These are phyloP conservation scores for Oasisia sp. DNA, from an alignment of 2,888 invertebrate species.

Conservation along the genomic window DNA sequence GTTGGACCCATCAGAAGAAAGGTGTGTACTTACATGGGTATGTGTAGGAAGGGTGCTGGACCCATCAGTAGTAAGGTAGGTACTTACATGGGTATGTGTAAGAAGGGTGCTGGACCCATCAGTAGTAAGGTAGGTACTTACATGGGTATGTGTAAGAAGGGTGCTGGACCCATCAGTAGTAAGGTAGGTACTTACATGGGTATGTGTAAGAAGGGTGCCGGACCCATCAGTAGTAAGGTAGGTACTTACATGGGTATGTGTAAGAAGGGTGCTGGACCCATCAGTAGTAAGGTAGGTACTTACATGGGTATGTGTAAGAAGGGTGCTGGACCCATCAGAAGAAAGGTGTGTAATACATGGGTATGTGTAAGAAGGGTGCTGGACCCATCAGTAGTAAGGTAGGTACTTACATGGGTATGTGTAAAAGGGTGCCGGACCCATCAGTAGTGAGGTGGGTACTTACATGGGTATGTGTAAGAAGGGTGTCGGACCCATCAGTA, in stretches of 20 bases:
- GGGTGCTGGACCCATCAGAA: conserved; percentile 78
- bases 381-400: conserved; percentile 78
- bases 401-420: conserved; percentile 71
- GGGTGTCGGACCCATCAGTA: conserved; percentile 78
- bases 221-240: conserved; percentile 74
- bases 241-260: conserved; percentile 17
- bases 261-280: conserved; percentile 76
- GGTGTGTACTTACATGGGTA: conserved; percentile 8
- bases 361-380: conserved; percentile 68
- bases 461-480: conserved; percentile 45
- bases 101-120: conserved; percentile 75
- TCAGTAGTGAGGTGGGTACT: conserved; percentile 68
- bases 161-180: conserved; percentile 77
- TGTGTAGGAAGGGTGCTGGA: conserved; percentile 71
- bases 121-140: conserved; percentile 68
- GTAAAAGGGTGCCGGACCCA: conserved; percentile 75
- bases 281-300: conserved; percentile 68
- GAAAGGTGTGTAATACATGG: conserved; percentile 63
- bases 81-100: conserved; percentile 60
- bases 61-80: conserved; percentile 76
- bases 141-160: conserved; percentile 57
- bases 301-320: conserved; percentile 45
- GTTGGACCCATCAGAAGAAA: neutral
- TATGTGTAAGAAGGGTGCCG: conserved; percentile 70
- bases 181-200: conserved; percentile 55